Base-by-base conservation (phyloP, 2,797 vertebrate genomes). In the Rhincodon typus region DNA sequence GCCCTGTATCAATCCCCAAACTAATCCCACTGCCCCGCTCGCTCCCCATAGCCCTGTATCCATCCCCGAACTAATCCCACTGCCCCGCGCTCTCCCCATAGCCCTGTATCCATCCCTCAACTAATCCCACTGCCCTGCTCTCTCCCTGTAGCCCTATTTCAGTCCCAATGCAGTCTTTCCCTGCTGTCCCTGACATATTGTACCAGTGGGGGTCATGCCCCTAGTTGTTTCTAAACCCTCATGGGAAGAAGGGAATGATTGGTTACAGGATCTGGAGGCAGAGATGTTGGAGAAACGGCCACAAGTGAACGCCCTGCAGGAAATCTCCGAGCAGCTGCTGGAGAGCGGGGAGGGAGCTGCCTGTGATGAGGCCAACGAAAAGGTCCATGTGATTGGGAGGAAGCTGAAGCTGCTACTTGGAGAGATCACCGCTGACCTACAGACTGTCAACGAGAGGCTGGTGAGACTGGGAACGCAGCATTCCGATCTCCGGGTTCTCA, bases 331-430 rank as follows among this genome's bases (percentile, higher is more conserved):
- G 86, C 97, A 97, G 96, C 97, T 99, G 88, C 98, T 99, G 13
- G 96, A 97, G 62, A 98, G 98, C 96, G 97, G 97, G 50, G 96
- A 97, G 0, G 97, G 96, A 0, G 98, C 98, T n/a, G 98, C 98
- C 95, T 98, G 98, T 5, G 62, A 97, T 21, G 98, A 99, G 97
- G 98, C 98, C 79, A 98, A 98, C 69, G 99, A 99, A 97, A 99
- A 99, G 96, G 98, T 99, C 23, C 98, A 98, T 3, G 98, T 98
- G 82, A 98, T 99, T 96, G 96, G 96, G 96, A 98, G 98, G 95
- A 99, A 98, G 77, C 97, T 99, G 95, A 97, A 97, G 5, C 97
- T 98, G 87, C 97, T 99, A 96, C 97, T 97, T 50, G 96, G 98
- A 94, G 98, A 98, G 96, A 97, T 98, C 95, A 97, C 97, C 13